Conservation (phyloP, 2,113 vertebrate genomes). For the Butastur rufipennis region DNA sequence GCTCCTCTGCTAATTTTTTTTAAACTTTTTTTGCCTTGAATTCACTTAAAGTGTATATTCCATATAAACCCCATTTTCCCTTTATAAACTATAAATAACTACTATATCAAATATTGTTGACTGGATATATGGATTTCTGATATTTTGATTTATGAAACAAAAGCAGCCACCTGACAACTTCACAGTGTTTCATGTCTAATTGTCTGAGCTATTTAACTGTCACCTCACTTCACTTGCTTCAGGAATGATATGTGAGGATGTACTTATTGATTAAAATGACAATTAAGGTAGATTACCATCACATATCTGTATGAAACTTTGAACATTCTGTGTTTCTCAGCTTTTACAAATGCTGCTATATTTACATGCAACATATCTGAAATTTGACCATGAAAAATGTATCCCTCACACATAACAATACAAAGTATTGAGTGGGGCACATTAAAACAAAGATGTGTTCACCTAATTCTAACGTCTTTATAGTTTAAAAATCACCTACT, state of each 20-base stretch:
- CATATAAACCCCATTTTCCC: not conserved
- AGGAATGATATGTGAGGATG: not conserved
- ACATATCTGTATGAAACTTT: not conserved
- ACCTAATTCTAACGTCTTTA: not conserved
- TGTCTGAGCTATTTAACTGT: not conserved
- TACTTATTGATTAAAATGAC: not conserved
- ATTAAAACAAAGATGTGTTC: not conserved
- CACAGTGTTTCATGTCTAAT: not conserved
- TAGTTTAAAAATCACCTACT: not conserved
- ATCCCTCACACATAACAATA: not conserved
- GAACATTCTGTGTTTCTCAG: not conserved
- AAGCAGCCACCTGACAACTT: not conserved
- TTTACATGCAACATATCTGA: not conserved
- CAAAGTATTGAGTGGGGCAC: not conserved
- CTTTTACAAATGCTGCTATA: not conserved
- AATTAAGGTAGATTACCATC: not conserved
- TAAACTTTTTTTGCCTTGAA: not conserved
- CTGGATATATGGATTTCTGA: not conserved
- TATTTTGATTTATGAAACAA: not conserved
- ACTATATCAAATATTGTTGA: not conserved
- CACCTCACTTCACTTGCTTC: not conserved
- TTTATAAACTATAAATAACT: not conserved
- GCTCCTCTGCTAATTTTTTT: not conserved
- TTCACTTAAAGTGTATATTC: not conserved
- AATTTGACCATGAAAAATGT: not conserved